Conservation (phyloP, 1,140 invertebrate genomes). For the Brachionus paranguensis region DNA sequence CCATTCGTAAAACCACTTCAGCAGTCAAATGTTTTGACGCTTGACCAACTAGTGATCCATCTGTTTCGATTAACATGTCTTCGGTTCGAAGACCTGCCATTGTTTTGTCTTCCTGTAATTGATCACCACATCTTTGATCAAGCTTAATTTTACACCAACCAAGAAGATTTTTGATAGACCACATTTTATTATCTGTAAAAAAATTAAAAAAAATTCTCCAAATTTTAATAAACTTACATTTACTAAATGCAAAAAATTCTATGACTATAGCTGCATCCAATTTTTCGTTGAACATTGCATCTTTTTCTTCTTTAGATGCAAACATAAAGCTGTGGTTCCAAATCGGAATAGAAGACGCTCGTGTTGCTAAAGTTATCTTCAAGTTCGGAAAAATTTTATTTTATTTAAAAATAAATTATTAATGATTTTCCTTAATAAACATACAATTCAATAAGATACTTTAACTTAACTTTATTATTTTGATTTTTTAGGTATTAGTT, state of each 20-base stretch:
- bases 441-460: too few relatives aligned
- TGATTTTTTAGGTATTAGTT: too few relatives aligned
- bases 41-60: background rate
- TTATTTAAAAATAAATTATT: too few relatives aligned
- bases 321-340: conserved; percentile 33
- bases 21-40: conserved; percentile 17
- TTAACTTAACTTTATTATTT: too few relatives aligned
- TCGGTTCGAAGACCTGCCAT: background rate
- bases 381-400: background rate
- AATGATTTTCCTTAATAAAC: too few relatives aligned
- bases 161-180: background rate
- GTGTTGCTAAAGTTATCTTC: background rate
- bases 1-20: background rate
- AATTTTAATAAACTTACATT: background rate
- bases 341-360: background rate
- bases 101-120: background rate
- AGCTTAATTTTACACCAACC: conserved; percentile 28
- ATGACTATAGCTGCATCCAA: background rate
- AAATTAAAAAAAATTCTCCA: background rate
- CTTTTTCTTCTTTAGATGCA: conserved; percentile 29
- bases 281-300: conserved; percentile 5
- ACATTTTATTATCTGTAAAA: background rate
- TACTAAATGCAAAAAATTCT: conserved; percentile 28
- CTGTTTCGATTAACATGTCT: conserved; percentile 17
- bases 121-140: background rate